Conservation (phyloP, 2,113 vertebrate species). For the Silurus asotus region DNA sequence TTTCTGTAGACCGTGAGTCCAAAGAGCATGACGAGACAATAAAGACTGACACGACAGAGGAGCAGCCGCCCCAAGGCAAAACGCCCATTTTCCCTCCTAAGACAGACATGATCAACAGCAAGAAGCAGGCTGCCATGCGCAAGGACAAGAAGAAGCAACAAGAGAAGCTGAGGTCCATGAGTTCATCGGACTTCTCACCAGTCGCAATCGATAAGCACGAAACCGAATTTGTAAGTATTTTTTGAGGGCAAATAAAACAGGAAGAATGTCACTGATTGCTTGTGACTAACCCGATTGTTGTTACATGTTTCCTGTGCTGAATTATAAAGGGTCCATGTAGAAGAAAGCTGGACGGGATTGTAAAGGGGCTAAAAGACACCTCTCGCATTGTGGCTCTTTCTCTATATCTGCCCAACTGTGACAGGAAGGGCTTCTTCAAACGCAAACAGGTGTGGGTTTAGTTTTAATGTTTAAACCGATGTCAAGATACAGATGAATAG, state of each 20-base stretch:
- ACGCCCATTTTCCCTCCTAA: conserved; percentile 72
- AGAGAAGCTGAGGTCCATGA: conserved; percentile 80
- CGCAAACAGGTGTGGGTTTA: conserved; percentile 86
- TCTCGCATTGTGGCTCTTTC: conserved; percentile 86
- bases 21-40: conserved; percentile 84
- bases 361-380: conserved; percentile 93
- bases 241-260: not conserved
- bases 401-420: conserved; percentile 96
- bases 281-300: not conserved
- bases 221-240: conserved; percentile 85
- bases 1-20: conserved; percentile 82
- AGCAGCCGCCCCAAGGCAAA: conserved; percentile 79
- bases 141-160: conserved; percentile 86
- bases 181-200: conserved; percentile 83
- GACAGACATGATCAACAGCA: conserved; percentile 76
- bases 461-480: not conserved
- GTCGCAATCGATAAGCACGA: conserved; percentile 89
- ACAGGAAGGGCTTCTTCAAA: conserved; percentile 97
- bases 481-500: not conserved
- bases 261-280: not conserved
- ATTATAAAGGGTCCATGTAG: conserved; percentile 88
- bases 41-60: conserved; percentile 83
- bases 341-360: conserved; percentile 90
- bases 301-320: conserved; percentile 27
- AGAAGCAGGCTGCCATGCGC: conserved; percentile 86